These are phyloP conservation scores for Solenopsis invicta DNA, from an alignment of 1,140 invertebrate species.

Conservation along the genomic window DNA sequence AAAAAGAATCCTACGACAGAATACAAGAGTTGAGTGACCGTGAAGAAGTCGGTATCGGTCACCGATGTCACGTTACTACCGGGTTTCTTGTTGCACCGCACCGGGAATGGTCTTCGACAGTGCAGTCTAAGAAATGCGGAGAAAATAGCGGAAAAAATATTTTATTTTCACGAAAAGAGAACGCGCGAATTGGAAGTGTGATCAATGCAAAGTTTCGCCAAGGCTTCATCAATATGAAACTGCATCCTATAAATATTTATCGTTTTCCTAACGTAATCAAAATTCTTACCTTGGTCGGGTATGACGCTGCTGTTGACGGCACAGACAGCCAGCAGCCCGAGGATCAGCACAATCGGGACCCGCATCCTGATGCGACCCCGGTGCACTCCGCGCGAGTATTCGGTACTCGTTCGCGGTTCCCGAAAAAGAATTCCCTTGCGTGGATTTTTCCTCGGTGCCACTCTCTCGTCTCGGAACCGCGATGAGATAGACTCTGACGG, in stretches of 20 bases:
- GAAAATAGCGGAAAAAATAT: constrained; percentile 3
- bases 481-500: not conserved
- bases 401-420: not conserved
- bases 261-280: not conserved
- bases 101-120: constrained; percentile 72
- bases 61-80: constrained; percentile 65
- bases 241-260: not conserved
- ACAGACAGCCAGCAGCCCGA: constrained; percentile 74
- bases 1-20: not conserved
- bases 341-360: constrained; percentile 75
- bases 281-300: constrained; percentile 81
- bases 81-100: constrained; percentile 72
- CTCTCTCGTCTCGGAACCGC: not conserved
- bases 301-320: constrained; percentile 73
- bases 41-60: constrained; percentile 47
- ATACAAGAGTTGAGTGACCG: constrained; percentile 69
- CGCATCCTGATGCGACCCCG: constrained; percentile 71
- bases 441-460: not conserved
- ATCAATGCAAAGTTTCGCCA: not conserved
- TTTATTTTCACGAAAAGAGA: not conserved
- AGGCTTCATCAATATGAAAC: not conserved
- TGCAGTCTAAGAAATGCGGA: constrained; percentile 17
- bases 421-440: not conserved
- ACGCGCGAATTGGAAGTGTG: not conserved
- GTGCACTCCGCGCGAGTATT: not conserved